Percentiles rank a stretch among this genome's conserved stretches.
Evolutionary conservation across 2,797 vertebrate species (phyloP).

Genomic region (Hemibagrus guttatus): DNA sequence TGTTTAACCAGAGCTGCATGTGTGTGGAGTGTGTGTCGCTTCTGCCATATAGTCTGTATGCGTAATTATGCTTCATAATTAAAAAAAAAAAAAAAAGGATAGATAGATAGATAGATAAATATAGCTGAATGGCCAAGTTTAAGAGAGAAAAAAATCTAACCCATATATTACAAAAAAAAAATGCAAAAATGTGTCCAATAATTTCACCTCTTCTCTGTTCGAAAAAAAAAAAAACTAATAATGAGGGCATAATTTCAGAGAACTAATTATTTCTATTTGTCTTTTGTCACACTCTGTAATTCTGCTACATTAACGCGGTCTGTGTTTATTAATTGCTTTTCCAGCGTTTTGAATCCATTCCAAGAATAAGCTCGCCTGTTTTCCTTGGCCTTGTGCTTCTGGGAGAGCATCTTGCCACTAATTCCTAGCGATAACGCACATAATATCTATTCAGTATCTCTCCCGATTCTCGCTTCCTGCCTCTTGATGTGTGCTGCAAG

Average conservation of each 20-base stretch:
- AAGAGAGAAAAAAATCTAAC: conserved; percentile 61
- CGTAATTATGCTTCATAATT: conserved; percentile 75
- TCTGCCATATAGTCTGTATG: conserved; percentile 63
- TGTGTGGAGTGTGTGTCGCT: conserved; percentile 76
- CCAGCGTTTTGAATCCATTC: conserved; percentile 97
- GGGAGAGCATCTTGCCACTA: conserved; percentile 85
- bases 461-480: conserved; percentile 81
- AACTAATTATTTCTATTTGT: conserved; percentile 99
- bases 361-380: conserved; percentile 93
- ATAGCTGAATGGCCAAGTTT: conserved; percentile 76
- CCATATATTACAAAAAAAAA: conserved; percentile 48
- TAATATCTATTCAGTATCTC: conserved; percentile 80
- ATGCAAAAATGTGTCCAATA: conserved; percentile 46
- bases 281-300: conserved; percentile 99
- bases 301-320: conserved; percentile 99
- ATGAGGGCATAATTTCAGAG: conserved; percentile 99
- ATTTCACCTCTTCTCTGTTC: conserved; percentile 83
- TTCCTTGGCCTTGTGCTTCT: conserved; percentile 88
- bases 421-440: conserved; percentile 79
- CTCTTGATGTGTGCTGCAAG: conserved; percentile 90
- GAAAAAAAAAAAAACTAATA: conserved; percentile 80
- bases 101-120: conserved; percentile 37
- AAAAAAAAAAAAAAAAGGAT: conserved; percentile 65
- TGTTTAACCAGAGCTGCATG: conserved; percentile 77
- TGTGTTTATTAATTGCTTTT: conserved; percentile 99